These are phyloP conservation scores for Priapulus caudatus DNA, from an alignment of 2,888 invertebrate species.

Conservation along the genomic window DNA sequence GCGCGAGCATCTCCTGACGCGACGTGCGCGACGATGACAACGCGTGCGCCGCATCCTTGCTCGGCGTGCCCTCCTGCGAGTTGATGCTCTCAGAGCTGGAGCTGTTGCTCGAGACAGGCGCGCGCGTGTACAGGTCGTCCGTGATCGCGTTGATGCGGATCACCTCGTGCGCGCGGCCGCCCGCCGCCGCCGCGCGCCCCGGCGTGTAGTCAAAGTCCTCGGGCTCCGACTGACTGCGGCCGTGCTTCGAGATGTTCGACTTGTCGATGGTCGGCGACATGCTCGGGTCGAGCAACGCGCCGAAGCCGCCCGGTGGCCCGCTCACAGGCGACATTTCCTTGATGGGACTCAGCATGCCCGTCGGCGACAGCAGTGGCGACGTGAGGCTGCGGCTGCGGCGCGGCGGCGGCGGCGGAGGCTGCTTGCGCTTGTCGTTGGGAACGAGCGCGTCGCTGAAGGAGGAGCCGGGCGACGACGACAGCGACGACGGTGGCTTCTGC, in stretches of 20 bases:
- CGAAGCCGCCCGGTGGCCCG: not conserved
- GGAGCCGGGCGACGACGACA: no score
- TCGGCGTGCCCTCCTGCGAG: slow-evolving; percentile 51
- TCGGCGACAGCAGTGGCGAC: slow-evolving; percentile 72
- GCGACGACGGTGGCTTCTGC: no score
- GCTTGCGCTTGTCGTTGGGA: not conserved
- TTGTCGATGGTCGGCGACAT: not conserved
- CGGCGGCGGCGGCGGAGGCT: slow-evolving; percentile 81
- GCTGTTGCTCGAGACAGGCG: slow-evolving; percentile 48
- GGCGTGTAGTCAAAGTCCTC: not conserved
- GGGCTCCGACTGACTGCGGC: slow-evolving; percentile 1
- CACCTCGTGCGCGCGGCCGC: slow-evolving; percentile 14
- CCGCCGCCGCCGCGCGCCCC: slow-evolving; percentile 13
- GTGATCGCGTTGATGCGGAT: slow-evolving; percentile 24
- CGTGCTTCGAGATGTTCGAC: not conserved
- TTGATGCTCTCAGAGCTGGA: slow-evolving; percentile 65
- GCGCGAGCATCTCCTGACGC: slow-evolving; percentile 49
- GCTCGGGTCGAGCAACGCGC: not conserved
- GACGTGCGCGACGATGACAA: slow-evolving; percentile 20
- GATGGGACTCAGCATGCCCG: slow-evolving; percentile 31
- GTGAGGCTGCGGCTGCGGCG: slow-evolving; percentile 62
- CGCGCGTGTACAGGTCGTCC: slow-evolving; percentile 32
- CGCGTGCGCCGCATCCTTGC: slow-evolving; percentile 14
- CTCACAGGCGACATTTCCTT: not conserved
- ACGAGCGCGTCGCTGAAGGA: not conserved